Evolutionary conservation across 2,113 vertebrate genomes (phyloP), one percentile per base, ranked within the genome.

Genomic region (Odontesthes bonariensis): DNA sequence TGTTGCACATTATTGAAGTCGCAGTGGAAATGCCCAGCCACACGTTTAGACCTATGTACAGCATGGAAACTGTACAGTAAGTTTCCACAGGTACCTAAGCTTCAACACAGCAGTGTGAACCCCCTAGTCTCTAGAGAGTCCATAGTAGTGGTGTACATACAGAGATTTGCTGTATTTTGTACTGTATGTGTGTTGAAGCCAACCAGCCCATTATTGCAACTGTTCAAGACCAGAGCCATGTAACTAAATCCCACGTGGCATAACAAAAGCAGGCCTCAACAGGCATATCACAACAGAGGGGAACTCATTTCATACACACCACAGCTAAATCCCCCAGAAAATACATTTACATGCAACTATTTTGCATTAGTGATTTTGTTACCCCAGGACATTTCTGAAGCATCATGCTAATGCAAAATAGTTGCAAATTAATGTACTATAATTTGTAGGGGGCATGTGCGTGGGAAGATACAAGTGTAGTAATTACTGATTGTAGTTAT

Each of bases 171-270:
- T 38, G 46, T 20, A 8, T 42, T 61, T 76, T 75, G 52, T 19
- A 38, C 38, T 56, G 10, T 61, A 40, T 55, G 19, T 60, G 20
- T 79, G 22, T 63, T 73, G 19, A 22, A 75, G 35, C 54, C 51
- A 64, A 62, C 46, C 12, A 70, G 58, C 42, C 17, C 64, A 42
- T 75, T 77, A 60, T 74, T 79, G 51, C 77, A 75, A 66, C 70
- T 83, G 74, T 75, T 81, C 55, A 51, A 65, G 49, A 53, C 32
- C 59, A 35, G 54, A 77, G 54, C 47, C 47, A 61, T 81, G 61
- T 53, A 83, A 81, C 55, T 0, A 82, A 82, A 67, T 71, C 72
- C 61, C 59, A 53, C 19, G 20, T 73, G 54, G 71, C 11, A 31
- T 80, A 53, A 73, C 59, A 31, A 79, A 78, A 66, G 32, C 31